phyloP scores from a whole-genome alignment of 2,113 vertebrate species.

The Anarhynchus alexandrinus region DNA sequence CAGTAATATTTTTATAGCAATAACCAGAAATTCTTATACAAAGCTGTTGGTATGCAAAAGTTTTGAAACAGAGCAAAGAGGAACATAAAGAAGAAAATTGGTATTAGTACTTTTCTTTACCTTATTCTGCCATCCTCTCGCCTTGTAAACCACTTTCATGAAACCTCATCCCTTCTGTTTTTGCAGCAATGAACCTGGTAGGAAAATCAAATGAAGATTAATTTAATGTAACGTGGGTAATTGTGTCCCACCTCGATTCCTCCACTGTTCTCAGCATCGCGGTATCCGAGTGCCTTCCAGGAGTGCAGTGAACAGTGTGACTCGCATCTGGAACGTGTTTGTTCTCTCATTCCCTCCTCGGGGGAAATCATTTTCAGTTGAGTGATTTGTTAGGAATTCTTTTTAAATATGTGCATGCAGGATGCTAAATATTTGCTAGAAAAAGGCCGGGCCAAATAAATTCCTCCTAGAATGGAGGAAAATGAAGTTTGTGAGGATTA shows the following conservation, averaged over 20 bases:
- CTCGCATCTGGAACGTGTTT: neutral
- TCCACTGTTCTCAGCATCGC: neutral
- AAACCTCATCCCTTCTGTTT: neutral
- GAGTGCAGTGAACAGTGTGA: neutral
- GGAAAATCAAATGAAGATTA: neutral
- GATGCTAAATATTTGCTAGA: neutral
- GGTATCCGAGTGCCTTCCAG: neutral
- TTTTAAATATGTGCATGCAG: neutral
- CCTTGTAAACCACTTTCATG: neutral
- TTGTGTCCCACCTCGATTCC: neutral
- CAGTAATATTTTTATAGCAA: neutral
- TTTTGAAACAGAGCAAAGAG: neutral
- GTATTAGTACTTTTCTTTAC: neutral
- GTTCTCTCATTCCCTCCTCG: neutral
- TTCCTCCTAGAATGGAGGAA: neutral
- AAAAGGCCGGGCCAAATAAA: neutral
- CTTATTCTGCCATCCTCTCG: neutral
- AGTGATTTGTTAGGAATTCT: neutral
- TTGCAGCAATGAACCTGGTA: neutral
- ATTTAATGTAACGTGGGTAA: neutral
- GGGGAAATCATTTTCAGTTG: neutral
- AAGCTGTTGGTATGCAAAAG: neutral
- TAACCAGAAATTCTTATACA: neutral
- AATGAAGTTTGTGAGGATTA: neutral
- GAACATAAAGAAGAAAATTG: neutral